These are phyloP conservation scores for Clistopyga incitator DNA, from an alignment of 2,888 invertebrate genomes.

Conservation along the genomic window DNA sequence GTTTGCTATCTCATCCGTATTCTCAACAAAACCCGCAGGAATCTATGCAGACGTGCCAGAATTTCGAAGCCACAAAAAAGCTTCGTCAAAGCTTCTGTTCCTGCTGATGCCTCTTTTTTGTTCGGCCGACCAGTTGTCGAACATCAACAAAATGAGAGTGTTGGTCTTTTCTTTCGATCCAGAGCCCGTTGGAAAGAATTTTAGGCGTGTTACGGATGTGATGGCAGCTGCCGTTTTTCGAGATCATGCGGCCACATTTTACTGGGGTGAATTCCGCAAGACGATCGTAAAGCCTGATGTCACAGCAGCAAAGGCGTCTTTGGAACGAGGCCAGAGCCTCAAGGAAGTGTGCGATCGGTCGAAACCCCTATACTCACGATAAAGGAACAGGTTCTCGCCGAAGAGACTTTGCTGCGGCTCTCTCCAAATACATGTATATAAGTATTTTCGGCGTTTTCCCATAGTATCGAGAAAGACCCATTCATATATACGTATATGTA, in stretches of 20 bases:
- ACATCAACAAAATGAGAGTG: conserved; percentile 36
- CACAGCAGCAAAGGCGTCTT: conserved; percentile 38
- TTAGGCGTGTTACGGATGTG: conserved; percentile 22
- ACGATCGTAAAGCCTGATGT: conserved; percentile 62
- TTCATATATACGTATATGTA: background rate
- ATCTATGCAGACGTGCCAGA: conserved; percentile 14
- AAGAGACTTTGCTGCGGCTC: conserved; percentile 6
- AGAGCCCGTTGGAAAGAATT: background rate
- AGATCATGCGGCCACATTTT: conserved; percentile 61
- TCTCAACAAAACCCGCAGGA: background rate
- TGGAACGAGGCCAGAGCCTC: conserved; percentile 69
- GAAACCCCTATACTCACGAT: conserved; percentile 66
- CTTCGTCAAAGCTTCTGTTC: conserved; percentile 21
- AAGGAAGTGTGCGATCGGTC: conserved; percentile 63
- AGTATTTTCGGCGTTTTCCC: conserved; percentile 29
- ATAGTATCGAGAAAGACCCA: conserved; percentile 7
- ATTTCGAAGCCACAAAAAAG: conserved; percentile 9
- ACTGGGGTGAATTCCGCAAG: conserved; percentile 51
- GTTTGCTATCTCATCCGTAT: conserved; percentile 14
- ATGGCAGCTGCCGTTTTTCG: conserved; percentile 58
- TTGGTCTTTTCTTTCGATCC: conserved; percentile 5
- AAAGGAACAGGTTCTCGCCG: conserved; percentile 46
- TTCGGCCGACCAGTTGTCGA: background rate
- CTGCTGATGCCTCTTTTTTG: conserved; percentile 38
- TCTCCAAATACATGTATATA: conserved; percentile 20